Evolutionary conservation across 2,888 invertebrate species (phyloP).

Genomic region (Drosophila pseudotalamancana): DNA sequence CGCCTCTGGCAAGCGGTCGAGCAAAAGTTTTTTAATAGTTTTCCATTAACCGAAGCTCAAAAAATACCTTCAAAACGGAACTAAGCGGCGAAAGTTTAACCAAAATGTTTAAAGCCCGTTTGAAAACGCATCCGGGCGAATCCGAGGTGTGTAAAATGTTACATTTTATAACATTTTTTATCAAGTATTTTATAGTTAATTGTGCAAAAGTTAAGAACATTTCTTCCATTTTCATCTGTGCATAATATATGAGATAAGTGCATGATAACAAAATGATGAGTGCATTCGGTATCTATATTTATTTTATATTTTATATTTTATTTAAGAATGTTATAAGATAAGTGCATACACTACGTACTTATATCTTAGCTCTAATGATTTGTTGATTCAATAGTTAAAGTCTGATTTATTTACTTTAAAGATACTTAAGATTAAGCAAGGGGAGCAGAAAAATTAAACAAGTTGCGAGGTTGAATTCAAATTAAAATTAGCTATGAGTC

Average conservation of each 20-base stretch:
- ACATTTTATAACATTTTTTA: neutral
- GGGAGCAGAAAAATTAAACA: too few relatives aligned
- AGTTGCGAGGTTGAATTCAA: too few relatives aligned
- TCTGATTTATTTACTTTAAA: too few relatives aligned
- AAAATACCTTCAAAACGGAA: conserved; percentile 73
- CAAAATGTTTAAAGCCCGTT: conserved; percentile 82
- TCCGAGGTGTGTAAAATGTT: conserved; percentile 76
- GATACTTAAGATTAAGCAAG: neutral
- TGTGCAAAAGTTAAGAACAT: neutral
- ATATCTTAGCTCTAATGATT: neutral
- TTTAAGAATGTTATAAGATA: conserved; percentile 2
- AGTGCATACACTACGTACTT: neutral
- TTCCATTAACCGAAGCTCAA: conserved; percentile 5
- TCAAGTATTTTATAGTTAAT: too few relatives aligned
- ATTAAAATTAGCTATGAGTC: too few relatives aligned
- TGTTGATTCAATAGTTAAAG: too few relatives aligned
- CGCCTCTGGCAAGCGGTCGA: conserved; percentile 39
- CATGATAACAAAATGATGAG: conserved; percentile 3
- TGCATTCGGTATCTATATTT: conserved; percentile 9
- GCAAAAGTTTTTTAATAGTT: conserved; percentile 17
- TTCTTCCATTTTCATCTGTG: neutral
- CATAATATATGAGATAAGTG: conserved; percentile 14
- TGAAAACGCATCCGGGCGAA: conserved; percentile 78
- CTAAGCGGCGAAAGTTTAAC: conserved; percentile 75
- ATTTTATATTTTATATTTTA: neutral